A percentile compares a stretch with the other conserved stretches of the same genome.
Conservation (phyloP, 2,113 vertebrate genomes). For the Engystomops pustulosus region DNA sequence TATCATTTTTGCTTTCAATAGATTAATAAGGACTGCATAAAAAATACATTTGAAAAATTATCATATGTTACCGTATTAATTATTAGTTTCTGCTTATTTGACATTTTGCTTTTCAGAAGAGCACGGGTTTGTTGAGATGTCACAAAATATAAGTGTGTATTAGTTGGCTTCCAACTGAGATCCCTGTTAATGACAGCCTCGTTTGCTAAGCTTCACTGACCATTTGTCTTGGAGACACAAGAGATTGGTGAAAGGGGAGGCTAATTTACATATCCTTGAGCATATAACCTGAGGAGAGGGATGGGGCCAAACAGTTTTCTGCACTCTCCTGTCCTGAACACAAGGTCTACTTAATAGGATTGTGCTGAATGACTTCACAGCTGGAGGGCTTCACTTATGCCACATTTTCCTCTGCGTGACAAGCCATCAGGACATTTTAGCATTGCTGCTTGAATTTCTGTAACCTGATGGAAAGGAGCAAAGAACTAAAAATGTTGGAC, state of each 20-base stretch:
- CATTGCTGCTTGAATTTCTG: slow-evolving; percentile 7
- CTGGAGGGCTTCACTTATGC: slow-evolving; percentile 32
- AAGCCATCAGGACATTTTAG: background rate
- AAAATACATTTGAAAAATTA: no score
- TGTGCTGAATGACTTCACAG: slow-evolving; percentile 46
- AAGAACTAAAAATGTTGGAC: slow-evolving; percentile 35
- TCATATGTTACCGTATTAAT: no score
- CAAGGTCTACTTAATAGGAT: slow-evolving; percentile 22
- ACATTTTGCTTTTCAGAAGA: background rate
- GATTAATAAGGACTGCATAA: no score
- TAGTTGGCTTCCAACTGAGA: slow-evolving; percentile 43
- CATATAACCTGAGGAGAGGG: background rate
- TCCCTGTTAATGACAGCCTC: slow-evolving; percentile 44
- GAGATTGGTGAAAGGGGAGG: background rate
- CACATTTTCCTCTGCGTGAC: slow-evolving; percentile 6
- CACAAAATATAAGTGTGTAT: slow-evolving; percentile 49
- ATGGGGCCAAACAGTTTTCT: slow-evolving; percentile 2
- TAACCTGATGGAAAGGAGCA: background rate
- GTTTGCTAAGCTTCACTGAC: slow-evolving; percentile 47
- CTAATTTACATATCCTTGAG: slow-evolving; percentile 48
- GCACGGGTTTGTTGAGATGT: slow-evolving; percentile 33
- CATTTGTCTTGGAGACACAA: slow-evolving; percentile 11
- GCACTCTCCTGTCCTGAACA: slow-evolving; percentile 19
- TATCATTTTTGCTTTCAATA: no score
- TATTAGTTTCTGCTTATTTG: no score